Base-by-base conservation (phyloP, 1,140 invertebrate genomes). In the Leptopilina clavipes region DNA sequence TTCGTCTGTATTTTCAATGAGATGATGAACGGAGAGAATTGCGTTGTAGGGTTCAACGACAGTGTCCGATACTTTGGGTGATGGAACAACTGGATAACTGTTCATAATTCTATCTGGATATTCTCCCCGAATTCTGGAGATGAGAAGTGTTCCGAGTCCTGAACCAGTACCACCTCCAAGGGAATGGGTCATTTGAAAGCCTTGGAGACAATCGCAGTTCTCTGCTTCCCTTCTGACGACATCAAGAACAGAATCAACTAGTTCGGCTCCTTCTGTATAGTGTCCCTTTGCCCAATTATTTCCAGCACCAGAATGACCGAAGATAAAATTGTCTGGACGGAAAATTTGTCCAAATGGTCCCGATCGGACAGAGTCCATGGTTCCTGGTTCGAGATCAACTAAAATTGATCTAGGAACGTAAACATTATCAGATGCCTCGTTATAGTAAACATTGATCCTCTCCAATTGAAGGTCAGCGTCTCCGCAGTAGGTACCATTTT, bases 401-500 rank as follows among this genome's bases (percentile, higher is more conserved):
- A 95, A 86, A 19, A 95, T 91, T 48, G 94, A 93, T 78, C 94
- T 87, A 3, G 94, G 94, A 19, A 95, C 94, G 88, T 94, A 95
- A 86, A 93, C 93, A 8, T 92, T 92, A 75, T 91, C 87, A 19
- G 85, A 77, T 10, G 91, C 92, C 83, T 96, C 95, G 90, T 96
- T 97, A 90, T 96, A 97, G 88, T 96, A 97, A 37, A 97, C 95
- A 81, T 94, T 95, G 86, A 97, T 95, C 17, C 95, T 90, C 86
- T 97, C 95, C 76, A 96, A 89, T 89, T 97, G 95, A 54, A 96
- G 90, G 78, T 95, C 93, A 70, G 93, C 94, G 83, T 95, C 94
- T 48, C 95, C 94, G 48, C 92, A 90, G 88, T 96, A 96, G 71
- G 92, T 92, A 80, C 95, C 95, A 82, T 92, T 93, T 80, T 93